A percentile compares a stretch with the other conserved stretches of the same genome.
phyloP scores from a whole-genome alignment of 1,140 invertebrate species.

The Diuraphis noxia region DNA sequence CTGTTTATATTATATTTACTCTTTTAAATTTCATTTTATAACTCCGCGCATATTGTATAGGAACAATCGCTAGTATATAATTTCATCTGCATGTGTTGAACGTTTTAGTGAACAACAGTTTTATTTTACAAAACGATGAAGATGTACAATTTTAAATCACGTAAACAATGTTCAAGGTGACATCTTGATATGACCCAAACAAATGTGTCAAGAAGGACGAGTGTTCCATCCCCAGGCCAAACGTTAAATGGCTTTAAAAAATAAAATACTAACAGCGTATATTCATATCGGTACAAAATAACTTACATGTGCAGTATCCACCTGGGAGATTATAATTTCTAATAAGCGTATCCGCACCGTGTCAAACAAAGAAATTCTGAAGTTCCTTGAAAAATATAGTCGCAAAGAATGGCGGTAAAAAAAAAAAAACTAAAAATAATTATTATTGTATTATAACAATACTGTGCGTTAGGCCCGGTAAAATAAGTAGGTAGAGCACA shows the following conservation, averaged over 20 bases:
- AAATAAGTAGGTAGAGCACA: conserved; percentile 53
- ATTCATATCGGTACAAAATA: neutral
- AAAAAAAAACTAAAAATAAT: conserved; percentile 16
- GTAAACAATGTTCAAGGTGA: neutral
- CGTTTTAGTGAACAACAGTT: neutral
- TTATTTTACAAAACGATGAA: neutral
- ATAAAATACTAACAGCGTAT: neutral
- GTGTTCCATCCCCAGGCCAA: neutral
- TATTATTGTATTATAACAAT: conserved; percentile 42
- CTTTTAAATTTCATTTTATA: neutral
- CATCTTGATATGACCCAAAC: neutral
- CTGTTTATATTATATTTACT: neutral
- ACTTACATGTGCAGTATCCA: neutral
- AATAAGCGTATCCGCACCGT: conserved; percentile 11
- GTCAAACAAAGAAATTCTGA: conserved; percentile 59
- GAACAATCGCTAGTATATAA: neutral
- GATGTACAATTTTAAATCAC: neutral
- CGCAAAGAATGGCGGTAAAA: neutral
- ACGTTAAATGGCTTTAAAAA: neutral
- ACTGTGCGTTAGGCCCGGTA: conserved; percentile 58
- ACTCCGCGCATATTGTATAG: neutral
- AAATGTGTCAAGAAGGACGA: neutral
- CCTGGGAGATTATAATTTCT: neutral
- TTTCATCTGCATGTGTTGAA: neutral
- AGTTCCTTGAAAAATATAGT: conserved; percentile 64